Percentiles rank a stretch among this genome's conserved stretches.
These are phyloP conservation scores for Ctenoplectra terminalis DNA, from an alignment of 1,140 invertebrate genomes.

Conservation along the genomic window DNA sequence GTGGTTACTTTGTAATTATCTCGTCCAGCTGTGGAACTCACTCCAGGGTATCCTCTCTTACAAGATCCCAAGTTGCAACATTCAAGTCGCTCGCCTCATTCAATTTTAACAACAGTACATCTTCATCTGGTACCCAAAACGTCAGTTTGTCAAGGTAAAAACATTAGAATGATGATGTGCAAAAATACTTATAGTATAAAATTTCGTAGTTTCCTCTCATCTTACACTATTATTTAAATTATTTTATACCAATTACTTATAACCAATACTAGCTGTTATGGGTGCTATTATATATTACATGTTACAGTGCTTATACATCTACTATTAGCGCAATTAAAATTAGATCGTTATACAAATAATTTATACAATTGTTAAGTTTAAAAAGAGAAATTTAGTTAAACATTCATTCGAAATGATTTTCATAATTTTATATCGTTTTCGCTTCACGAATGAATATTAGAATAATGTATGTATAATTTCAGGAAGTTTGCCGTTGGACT, in stretches of 20 bases:
- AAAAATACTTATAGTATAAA: slow-evolving; percentile 5
- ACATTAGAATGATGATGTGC: slow-evolving; percentile 18
- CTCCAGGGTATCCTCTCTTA: slow-evolving; percentile 84
- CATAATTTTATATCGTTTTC: not conserved
- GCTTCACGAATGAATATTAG: slow-evolving; percentile 32
- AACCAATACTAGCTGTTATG: not conserved
- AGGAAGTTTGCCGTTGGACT: slow-evolving; percentile 70
- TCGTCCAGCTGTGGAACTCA: slow-evolving; percentile 78
- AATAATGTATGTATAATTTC: slow-evolving; percentile 64
- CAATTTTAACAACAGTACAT: slow-evolving; percentile 82
- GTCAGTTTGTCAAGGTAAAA: slow-evolving; percentile 75
- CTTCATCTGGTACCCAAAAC: slow-evolving; percentile 71
- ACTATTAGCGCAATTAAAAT: not conserved
- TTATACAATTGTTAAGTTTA: not conserved
- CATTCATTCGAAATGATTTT: not conserved
- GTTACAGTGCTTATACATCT: not conserved
- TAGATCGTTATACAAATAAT: not conserved
- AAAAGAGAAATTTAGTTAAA: not conserved
- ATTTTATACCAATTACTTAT: not conserved
- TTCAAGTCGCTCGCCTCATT: slow-evolving; percentile 83
- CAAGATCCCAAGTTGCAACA: slow-evolving; percentile 83
- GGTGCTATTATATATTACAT: not conserved
- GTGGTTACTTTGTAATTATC: slow-evolving; percentile 64
- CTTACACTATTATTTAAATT: not conserved
- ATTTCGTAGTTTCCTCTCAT: not conserved